Conservation (phyloP, 64 coral and sea anemone genomes). For the Exaiptasia diaphana region DNA sequence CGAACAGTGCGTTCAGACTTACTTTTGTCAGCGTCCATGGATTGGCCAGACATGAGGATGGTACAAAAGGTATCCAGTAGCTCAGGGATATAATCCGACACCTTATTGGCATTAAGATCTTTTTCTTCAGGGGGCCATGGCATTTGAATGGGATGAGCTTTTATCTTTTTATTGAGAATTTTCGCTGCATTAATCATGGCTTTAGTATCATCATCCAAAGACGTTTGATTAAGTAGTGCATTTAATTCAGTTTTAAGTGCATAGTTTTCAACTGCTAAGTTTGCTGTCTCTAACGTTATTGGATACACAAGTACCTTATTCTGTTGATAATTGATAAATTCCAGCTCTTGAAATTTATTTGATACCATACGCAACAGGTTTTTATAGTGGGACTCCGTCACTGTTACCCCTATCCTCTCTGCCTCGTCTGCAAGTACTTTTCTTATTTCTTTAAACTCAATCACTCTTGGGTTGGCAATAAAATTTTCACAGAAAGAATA, state of each 20-base stretch:
- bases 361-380: slow-evolving; percentile 44
- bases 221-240: background rate
- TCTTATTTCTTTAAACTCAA: slow-evolving; percentile 50
- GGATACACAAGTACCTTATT: slow-evolving; percentile 68
- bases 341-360: slow-evolving; percentile 55
- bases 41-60: slow-evolving; percentile 31
- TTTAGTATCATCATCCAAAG: background rate
- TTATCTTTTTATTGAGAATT: background rate
- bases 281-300: slow-evolving; percentile 24
- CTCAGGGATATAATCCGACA: slow-evolving; percentile 10
- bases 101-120: slow-evolving; percentile 4
- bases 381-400: slow-evolving; percentile 57
- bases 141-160: slow-evolving; percentile 35
- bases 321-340: slow-evolving; percentile 58
- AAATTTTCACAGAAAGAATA: slow-evolving; percentile 37
- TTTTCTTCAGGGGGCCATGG: slow-evolving; percentile 57
- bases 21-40: background rate
- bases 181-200: slow-evolving; percentile 7
- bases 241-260: slow-evolving; percentile 6
- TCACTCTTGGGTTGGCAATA: slow-evolving; percentile 9
- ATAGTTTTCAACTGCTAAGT: slow-evolving; percentile 9
- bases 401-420: slow-evolving; percentile 31
- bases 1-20: background rate
- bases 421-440: slow-evolving; percentile 58
- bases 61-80: slow-evolving; percentile 53